These are phyloP conservation scores for Caradrina kadenii DNA, from an alignment of 2,888 invertebrate species.

Conservation along the genomic window DNA sequence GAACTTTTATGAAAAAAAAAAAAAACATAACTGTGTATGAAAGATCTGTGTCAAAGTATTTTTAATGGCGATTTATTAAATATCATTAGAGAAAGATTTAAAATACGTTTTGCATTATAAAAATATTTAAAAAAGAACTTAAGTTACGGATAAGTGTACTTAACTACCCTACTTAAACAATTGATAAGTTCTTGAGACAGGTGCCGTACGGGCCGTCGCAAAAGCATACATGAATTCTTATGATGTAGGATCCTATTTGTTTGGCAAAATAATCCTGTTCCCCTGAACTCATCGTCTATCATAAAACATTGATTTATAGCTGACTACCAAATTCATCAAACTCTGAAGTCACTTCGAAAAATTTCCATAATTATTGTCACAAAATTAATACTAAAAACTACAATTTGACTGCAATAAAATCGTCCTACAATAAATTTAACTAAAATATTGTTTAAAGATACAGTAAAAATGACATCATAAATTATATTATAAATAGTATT, in stretches of 20 bases:
- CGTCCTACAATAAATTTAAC: slow-evolving; percentile 41
- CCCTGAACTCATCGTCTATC: background rate
- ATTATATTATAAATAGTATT: slow-evolving; percentile 54
- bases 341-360: slow-evolving; percentile 7
- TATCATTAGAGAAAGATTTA: slow-evolving; percentile 16
- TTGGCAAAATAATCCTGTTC: slow-evolving; percentile 8
- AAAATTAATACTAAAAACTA: slow-evolving; percentile 32
- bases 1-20: slow-evolving; percentile 21
- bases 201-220: slow-evolving; percentile 42
- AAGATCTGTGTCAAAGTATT: slow-evolving; percentile 31
- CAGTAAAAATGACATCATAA: slow-evolving; percentile 57
- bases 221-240: slow-evolving; percentile 15
- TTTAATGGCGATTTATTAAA: slow-evolving; percentile 6
- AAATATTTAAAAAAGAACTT: background rate
- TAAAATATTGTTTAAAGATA: slow-evolving; percentile 40
- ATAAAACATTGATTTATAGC: slow-evolving; percentile 24
- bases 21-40: background rate
- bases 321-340: slow-evolving; percentile 17
- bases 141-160: background rate
- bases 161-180: background rate
- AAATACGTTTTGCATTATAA: background rate
- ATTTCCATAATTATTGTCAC: slow-evolving; percentile 43
- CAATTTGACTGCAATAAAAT: slow-evolving; percentile 41
- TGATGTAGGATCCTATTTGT: background rate
- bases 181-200: slow-evolving; percentile 2